Conservation (phyloP, 2,888 invertebrate species). For the Eucriotettix oculatus region DNA sequence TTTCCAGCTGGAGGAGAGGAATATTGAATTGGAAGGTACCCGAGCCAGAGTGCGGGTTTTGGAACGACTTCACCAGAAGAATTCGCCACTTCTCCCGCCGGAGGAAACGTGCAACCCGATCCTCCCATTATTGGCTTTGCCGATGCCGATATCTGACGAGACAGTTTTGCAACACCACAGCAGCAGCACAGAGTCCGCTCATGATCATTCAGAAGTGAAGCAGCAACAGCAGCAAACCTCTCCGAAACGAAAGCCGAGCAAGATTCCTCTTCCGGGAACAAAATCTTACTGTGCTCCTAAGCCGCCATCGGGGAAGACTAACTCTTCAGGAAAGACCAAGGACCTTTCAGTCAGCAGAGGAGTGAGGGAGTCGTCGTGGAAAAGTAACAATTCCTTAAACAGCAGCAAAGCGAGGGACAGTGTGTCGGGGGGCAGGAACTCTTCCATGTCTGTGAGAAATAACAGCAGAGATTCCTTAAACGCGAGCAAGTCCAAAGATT, state of each 20-base stretch:
- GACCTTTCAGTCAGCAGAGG: not conserved
- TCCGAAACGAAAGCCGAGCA: conserved; percentile 37
- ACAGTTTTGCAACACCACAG: conserved; percentile 27
- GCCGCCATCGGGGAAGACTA: conserved; percentile 5
- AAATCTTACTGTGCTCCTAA: conserved; percentile 21
- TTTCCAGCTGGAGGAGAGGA: conserved; percentile 61
- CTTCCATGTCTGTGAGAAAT: conserved; percentile 18
- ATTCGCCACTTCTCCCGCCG: conserved; percentile 14
- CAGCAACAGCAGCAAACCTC: conserved; percentile 24
- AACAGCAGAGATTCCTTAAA: conserved; percentile 24
- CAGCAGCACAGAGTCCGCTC: conserved; percentile 47
- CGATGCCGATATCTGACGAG: conserved; percentile 9
- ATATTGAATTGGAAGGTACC: conserved; percentile 70
- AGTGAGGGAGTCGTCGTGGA: conserved; percentile 3
- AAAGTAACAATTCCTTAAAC: conserved; percentile 2
- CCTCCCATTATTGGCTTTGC: conserved; percentile 15
- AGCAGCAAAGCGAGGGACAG: conserved; percentile 3
- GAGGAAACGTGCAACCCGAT: conserved; percentile 14
- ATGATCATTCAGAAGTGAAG: conserved; percentile 34
- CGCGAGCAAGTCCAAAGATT: conserved; percentile 20
- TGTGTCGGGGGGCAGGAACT: conserved; percentile 4
- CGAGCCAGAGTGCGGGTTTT: conserved; percentile 57
- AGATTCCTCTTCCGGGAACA: conserved; percentile 47
- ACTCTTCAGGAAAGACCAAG: not conserved
- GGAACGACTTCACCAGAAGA: conserved; percentile 36